These are phyloP conservation scores for Cyprinodon variegatus DNA, from an alignment of 2,113 vertebrate genomes.

Conservation along the genomic window DNA sequence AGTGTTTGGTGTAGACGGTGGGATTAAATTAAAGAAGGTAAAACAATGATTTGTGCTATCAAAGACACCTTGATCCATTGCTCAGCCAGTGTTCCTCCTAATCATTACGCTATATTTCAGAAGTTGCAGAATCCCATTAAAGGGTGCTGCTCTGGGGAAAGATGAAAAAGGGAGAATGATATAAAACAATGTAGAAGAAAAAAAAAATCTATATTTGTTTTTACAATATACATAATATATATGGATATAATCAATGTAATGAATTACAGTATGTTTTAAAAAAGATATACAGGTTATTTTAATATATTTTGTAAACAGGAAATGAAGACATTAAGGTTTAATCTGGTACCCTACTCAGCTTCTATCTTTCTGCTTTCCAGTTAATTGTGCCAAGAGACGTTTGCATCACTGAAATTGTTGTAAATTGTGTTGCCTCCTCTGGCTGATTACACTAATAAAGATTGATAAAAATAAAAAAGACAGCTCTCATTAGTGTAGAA, in stretches of 20 bases:
- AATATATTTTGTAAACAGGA: neutral
- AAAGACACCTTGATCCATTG: conserved; percentile 41
- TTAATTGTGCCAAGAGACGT: conserved; percentile 12
- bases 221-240: neutral
- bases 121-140: conserved; percentile 34
- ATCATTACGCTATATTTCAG: conserved; percentile 18
- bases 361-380: neutral
- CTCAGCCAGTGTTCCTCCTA: conserved; percentile 6
- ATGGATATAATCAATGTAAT: neutral
- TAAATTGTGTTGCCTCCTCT: conserved; percentile 10
- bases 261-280: neutral
- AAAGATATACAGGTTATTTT: neutral
- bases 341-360: neutral
- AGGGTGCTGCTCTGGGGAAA: neutral
- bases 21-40: conserved; percentile 36
- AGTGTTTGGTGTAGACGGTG: neutral
- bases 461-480: conserved; percentile 6
- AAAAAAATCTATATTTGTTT: neutral
- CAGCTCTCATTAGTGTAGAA: conserved; percentile 15
- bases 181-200: conserved; percentile 9
- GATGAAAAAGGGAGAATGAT: neutral
- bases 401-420: conserved; percentile 12
- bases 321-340: conserved; percentile 1
- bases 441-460: conserved; percentile 9
- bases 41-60: conserved; percentile 34